Evolutionary conservation across 1,140 invertebrate species (phyloP), one percentile per base, ranked within the genome.

Genomic region (Panagrolaimus sp.): DNA sequence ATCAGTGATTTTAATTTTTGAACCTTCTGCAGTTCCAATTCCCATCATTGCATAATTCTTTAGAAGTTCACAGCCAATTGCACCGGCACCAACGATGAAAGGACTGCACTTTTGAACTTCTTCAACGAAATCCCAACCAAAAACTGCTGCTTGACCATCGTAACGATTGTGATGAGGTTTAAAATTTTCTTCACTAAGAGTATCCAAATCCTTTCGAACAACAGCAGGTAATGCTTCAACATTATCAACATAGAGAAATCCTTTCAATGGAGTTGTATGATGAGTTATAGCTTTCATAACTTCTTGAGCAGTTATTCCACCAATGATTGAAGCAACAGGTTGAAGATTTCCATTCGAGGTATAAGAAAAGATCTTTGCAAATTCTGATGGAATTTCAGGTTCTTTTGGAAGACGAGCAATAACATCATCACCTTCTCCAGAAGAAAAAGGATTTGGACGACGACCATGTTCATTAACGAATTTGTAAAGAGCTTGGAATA

Each of bases 11-110:
- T 73, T 81, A n/a, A 83, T 64, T 15, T 65, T 24, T n/a, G 80
- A 80, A 14, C 76, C 73, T 84, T 70, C 38, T n/a, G 84, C 87
- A 55, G 89, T 88, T 63, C 90, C 93, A n/a, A 98, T 85, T 17
- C 96, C 96, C 85, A 98, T 90, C 93, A 98, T 94, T 0, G 94
- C 93, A 85, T 97, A 97, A 85, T 98, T 98, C 84, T 99, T 99
- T 55, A 99, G 84, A 73, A 98, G 86, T 85, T 99, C 96, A 87
- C 96, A 99, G 71, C 96, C 96, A 83, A 99, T 98, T 28, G 96
- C 96, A 67, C 96, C 96, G 3, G 78, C 73, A 71, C 83, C 80
- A 75, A 87, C 91, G 66, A 94, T 86, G 83, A 94, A 93, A 77
- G 90, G 92, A 70, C 90, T 90, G 28, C 90, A 83, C 47, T 84